Percentiles rank a stretch among this genome's conserved stretches.
These are phyloP conservation scores for Coregonus sp. DNA, from an alignment of 2,797 vertebrate genomes.

Conservation along the genomic window DNA sequence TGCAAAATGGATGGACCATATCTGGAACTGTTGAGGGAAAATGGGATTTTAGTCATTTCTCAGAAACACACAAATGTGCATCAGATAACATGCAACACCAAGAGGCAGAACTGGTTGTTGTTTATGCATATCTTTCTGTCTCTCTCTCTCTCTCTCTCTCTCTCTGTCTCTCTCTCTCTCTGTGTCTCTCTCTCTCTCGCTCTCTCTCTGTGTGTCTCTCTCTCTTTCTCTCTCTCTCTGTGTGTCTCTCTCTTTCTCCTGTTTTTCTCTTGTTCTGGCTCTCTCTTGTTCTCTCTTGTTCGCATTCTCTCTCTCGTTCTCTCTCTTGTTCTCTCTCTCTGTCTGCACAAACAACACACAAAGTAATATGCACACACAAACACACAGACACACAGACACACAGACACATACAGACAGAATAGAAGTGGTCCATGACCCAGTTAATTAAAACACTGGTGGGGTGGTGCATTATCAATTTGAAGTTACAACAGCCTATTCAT, in stretches of 20 bases:
- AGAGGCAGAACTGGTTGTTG: constrained; percentile 43
- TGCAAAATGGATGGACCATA: neutral
- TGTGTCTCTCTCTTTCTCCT: neutral
- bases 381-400: neutral
- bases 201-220: neutral
- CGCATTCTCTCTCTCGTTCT: neutral
- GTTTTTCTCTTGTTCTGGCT: neutral
- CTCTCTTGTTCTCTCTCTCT: neutral
- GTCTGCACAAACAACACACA: neutral
- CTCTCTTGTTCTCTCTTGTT: neutral
- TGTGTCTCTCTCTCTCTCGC: neutral
- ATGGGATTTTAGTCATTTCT: constrained; percentile 11
- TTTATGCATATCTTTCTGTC: neutral
- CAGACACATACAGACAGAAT: constrained; percentile 15
- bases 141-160: no score
- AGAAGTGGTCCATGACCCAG: constrained; percentile 72
- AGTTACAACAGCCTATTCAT: constrained; percentile 65
- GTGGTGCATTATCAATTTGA: constrained; percentile 68
- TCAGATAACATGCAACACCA: constrained; percentile 42
- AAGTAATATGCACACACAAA: neutral
- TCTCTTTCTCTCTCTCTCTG: neutral
- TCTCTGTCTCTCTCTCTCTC: neutral
- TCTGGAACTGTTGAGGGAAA: neutral
- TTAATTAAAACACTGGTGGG: constrained; percentile 64
- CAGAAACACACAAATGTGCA: constrained; percentile 36